Base-by-base conservation (phyloP, 2,888 invertebrate genomes). In the Drosophila kambysellisi region DNA sequence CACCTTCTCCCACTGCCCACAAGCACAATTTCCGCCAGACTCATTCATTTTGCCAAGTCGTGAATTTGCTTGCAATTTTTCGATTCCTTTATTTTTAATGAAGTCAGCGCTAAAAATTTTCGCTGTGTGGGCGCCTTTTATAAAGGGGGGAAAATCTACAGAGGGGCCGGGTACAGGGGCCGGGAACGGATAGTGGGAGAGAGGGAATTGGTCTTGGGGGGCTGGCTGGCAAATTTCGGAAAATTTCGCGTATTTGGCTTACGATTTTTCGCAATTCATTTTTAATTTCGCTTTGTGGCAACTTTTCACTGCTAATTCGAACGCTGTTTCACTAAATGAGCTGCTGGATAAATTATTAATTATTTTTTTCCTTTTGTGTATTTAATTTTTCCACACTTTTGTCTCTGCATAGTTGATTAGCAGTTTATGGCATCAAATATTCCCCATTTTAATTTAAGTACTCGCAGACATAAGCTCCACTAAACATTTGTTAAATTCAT, bases 71-170 rank as follows among this genome's bases (percentile, higher is more conserved):
- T 74, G 81, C 76, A 86, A 51, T 88, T 84, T 84, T 83, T 73
- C 61, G 46, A 37, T 59, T 60, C 50, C 54, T 79, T 69, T 76
- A 69, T 65, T 83, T 85, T 83, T 86, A 83, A 88, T 88, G 81
- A 74, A 86, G 85, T 85, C 85, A 88, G 85, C 89, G 83, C 35
- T 70, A 88, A 87, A 83, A 70, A 76, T 82, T 77, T 82, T 62
- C 59, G 81, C 88, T 88, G 82, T 66, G 68, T 72, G 64, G 32
- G 82, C 86, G 67, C 54, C 15, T 71, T 86, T 77, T 51, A 7
- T 17, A 51, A 51, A 0, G 15, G 7, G 4, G 29, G 35, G 30
- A 4, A n/a, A 48, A 46, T 5, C 6, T 11, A 17, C 32, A 39
- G 6, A 37, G n/a, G 20, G 3, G 25, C 0, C 25, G 2, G 2